Evolutionary conservation across 2,113 vertebrate species (phyloP).

Genomic region (Megalops atlanticus): DNA sequence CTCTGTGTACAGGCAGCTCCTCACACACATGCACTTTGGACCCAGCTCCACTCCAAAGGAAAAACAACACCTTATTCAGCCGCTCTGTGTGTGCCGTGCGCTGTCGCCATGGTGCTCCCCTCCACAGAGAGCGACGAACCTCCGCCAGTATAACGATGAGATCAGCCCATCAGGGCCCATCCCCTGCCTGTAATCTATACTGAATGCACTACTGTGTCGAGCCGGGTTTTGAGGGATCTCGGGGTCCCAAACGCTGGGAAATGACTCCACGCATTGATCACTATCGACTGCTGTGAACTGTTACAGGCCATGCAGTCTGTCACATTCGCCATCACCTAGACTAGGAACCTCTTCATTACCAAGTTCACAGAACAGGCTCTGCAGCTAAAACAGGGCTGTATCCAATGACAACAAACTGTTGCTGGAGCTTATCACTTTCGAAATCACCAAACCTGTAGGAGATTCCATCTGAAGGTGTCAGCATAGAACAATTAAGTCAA

Average conservation of each 20-base stretch:
- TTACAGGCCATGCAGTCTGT: background rate
- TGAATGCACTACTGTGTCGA: no score
- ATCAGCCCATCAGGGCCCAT: background rate
- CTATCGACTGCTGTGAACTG: background rate
- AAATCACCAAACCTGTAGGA: background rate
- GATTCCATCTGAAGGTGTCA: background rate
- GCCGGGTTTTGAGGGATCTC: no score
- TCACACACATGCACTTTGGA: conserved; percentile 23
- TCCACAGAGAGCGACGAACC: background rate
- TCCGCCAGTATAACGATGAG: background rate
- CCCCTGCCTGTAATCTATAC: background rate
- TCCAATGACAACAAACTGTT: background rate
- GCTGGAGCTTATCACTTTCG: background rate
- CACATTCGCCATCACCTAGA: background rate
- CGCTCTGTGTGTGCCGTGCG: background rate
- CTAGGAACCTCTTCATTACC: background rate
- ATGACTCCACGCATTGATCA: background rate
- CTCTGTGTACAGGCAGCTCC: background rate
- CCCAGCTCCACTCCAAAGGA: background rate
- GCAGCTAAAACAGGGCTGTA: background rate
- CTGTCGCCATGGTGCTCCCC: background rate
- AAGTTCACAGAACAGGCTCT: background rate
- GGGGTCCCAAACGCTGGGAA: background rate
- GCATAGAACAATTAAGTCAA: background rate
- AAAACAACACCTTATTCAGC: conserved; percentile 4